A percentile compares a stretch with the other conserved stretches of the same genome.
Evolutionary conservation across 2,113 vertebrate genomes (phyloP).

Genomic region (Narcine bancroftii): DNA sequence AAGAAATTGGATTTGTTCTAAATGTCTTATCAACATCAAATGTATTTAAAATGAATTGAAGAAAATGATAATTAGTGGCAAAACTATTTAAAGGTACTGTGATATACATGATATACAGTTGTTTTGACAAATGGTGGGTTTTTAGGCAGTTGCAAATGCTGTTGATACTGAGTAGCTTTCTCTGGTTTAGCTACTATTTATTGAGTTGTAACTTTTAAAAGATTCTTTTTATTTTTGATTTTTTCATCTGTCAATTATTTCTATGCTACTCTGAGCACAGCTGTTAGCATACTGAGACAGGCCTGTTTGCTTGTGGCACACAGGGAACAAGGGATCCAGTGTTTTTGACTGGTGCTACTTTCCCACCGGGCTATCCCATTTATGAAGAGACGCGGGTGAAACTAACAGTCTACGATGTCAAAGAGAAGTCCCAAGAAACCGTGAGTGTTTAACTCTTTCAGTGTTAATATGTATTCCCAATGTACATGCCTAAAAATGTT

Average conservation of each 20-base stretch:
- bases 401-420: slow-evolving; percentile 90
- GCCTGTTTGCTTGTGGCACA: slow-evolving; percentile 53
- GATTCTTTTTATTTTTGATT: slow-evolving; percentile 32
- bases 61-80: slow-evolving; percentile 31
- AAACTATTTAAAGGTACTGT: neutral
- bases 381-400: slow-evolving; percentile 85
- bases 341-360: slow-evolving; percentile 87
- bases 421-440: slow-evolving; percentile 78
- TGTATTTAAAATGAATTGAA: slow-evolving; percentile 37
- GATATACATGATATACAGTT: slow-evolving; percentile 24
- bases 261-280: slow-evolving; percentile 45
- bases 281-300: slow-evolving; percentile 56
- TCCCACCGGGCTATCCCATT: slow-evolving; percentile 80
- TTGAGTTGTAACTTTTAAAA: slow-evolving; percentile 38
- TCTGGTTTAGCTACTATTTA: slow-evolving; percentile 38
- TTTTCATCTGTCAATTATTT: slow-evolving; percentile 36
- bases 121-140: slow-evolving; percentile 15
- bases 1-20: neutral
- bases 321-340: slow-evolving; percentile 93
- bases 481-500: neutral
- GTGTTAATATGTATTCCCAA: neutral
- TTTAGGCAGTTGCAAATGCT: neutral
- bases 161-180: neutral
- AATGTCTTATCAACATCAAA: neutral
- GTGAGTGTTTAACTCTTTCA: slow-evolving; percentile 62